phyloP scores from a whole-genome alignment of 2,113 vertebrate genomes.

The Sinocyclocheilus anophthalmus region DNA sequence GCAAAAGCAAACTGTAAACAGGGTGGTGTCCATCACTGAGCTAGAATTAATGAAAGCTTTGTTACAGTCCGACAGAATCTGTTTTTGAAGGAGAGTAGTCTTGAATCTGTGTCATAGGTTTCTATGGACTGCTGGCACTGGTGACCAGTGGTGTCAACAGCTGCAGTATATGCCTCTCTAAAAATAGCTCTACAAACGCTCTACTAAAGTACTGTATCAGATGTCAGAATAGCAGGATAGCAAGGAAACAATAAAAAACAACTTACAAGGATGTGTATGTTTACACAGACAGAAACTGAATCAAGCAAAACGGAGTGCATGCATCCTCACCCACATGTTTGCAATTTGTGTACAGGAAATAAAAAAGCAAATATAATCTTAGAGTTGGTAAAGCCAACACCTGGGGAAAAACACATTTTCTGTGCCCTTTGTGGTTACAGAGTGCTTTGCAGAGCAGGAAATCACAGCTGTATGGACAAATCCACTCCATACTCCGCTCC shows the following conservation, averaged over 20 bases:
- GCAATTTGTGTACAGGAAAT: conserved; percentile 11
- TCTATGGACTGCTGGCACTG: neutral
- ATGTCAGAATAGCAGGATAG: neutral
- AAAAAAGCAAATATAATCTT: conserved; percentile 9
- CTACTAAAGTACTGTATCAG: neutral
- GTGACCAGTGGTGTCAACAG: neutral
- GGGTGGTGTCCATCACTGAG: neutral
- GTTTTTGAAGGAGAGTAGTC: neutral
- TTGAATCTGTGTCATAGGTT: neutral
- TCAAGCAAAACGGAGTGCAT: neutral
- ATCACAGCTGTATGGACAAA: conserved; percentile 36
- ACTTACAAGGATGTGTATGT: neutral
- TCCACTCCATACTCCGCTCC: neutral
- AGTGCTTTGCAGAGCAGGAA: conserved; percentile 28
- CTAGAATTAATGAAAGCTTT: conserved; percentile 6
- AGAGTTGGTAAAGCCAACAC: conserved; percentile 13
- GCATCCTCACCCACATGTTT: conserved; percentile 15
- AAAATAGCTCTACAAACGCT: neutral
- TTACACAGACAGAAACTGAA: neutral
- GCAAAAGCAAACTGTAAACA: conserved; percentile 33
- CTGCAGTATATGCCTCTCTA: neutral
- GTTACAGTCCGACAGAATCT: neutral
- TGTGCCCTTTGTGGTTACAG: conserved; percentile 14
- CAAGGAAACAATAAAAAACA: neutral
- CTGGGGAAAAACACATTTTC: conserved; percentile 21